Percentiles rank a stretch among this genome's conserved stretches.
Conservation (phyloP, 2,113 vertebrate genomes). For the Chionodraco myersi region DNA sequence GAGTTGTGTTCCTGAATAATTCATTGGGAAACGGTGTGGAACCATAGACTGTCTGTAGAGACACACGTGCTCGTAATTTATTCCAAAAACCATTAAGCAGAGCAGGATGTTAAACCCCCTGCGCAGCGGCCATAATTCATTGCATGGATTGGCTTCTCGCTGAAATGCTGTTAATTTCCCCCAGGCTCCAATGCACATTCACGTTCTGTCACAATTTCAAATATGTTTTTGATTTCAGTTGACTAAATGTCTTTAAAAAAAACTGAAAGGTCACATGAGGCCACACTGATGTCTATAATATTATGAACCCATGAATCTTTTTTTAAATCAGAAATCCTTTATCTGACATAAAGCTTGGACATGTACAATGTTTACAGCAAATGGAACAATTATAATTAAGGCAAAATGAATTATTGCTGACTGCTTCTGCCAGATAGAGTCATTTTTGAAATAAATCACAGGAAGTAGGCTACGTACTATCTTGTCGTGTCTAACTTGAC, state of each 20-base stretch:
- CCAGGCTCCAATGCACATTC: no score
- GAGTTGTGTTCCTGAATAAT: constrained; percentile 40
- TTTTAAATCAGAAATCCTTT: neutral
- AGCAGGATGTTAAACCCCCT: neutral
- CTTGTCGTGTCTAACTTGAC: neutral
- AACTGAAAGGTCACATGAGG: neutral
- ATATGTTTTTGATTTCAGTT: neutral
- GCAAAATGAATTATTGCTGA: no score
- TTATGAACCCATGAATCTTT: neutral
- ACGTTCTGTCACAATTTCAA: no score
- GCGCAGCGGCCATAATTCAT: no score
- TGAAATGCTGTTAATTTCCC: no score
- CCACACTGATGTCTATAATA: neutral
- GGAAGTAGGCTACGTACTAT: neutral
- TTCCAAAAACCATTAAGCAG: neutral
- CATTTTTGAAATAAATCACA: neutral
- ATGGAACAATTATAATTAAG: no score
- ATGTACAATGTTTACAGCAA: no score
- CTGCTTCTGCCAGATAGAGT: neutral
- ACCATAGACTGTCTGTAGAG: no score
- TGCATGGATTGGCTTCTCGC: no score
- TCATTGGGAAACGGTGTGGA: constrained; percentile 19
- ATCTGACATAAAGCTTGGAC: no score
- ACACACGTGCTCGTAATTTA: constrained; percentile 41
- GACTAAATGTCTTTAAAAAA: neutral